Percentiles rank a stretch among this genome's conserved stretches.
Conservation (phyloP, 2,113 vertebrate species). For the Saguinus midas region DNA sequence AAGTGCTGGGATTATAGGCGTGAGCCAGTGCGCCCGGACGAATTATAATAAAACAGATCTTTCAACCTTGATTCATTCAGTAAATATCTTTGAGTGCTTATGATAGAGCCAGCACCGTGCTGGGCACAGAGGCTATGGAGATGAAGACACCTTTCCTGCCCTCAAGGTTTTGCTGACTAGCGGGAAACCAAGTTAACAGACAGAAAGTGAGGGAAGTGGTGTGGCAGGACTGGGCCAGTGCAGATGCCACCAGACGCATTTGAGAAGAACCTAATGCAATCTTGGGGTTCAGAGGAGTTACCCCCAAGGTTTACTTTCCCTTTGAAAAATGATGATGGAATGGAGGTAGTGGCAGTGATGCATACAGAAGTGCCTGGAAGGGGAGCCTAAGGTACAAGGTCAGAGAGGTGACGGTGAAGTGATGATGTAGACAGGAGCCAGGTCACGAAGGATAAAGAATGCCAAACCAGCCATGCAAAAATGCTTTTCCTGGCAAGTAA, state of each 20-base stretch:
- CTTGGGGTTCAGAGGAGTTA: not conserved
- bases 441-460: not conserved
- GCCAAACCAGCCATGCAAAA: not conserved
- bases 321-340: not conserved
- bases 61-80: not conserved
- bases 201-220: not conserved
- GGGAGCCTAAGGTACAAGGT: fast-evolving
- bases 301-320: not conserved
- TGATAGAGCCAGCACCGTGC: not conserved
- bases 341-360: not conserved
- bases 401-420: not conserved
- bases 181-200: not conserved
- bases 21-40: too few relatives aligned
- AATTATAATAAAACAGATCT: not conserved
- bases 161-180: not conserved
- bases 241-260: not conserved
- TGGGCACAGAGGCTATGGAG: too few relatives aligned
- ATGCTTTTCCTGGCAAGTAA: not conserved
- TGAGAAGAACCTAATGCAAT: not conserved
- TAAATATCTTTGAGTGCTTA: not conserved
- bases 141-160: not conserved
- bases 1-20: too few relatives aligned
- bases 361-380: not conserved
- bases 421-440: not conserved
- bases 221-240: not conserved